Conservation (phyloP, 2,797 vertebrate genomes). For the Dermochelys coriacea region DNA sequence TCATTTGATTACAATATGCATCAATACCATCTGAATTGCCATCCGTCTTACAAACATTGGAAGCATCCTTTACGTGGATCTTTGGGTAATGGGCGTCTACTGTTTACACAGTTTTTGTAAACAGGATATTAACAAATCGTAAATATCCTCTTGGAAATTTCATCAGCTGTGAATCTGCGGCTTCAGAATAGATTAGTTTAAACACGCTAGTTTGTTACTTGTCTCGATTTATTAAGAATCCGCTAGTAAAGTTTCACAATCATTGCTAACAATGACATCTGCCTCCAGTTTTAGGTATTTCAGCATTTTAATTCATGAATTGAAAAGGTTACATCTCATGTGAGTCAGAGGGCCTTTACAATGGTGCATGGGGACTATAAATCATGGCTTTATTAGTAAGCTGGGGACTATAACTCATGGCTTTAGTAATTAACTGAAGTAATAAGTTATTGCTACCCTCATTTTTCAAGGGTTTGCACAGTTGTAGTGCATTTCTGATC, state of each 20-base stretch:
- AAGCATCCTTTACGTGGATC: neutral
- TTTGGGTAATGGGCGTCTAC: constrained; percentile 1
- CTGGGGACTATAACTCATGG: neutral
- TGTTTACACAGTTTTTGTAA: constrained; percentile 55
- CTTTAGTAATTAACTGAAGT: neutral
- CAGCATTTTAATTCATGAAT: neutral
- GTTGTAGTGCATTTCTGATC: neutral
- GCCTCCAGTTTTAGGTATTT: neutral
- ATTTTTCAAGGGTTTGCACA: neutral
- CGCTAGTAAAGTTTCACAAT: neutral
- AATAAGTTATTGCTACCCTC: neutral
- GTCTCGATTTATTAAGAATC: neutral
- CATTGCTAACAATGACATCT: neutral
- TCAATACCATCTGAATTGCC: neutral
- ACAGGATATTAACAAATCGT: constrained; percentile 65
- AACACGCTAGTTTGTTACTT: neutral
- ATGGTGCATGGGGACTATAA: neutral
- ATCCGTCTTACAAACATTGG: neutral
- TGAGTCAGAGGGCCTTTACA: neutral
- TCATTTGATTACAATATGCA: neutral
- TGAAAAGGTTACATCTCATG: neutral
- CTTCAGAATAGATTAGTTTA: neutral
- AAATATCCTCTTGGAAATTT: constrained; percentile 58
- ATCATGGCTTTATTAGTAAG: neutral
- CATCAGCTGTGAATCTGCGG: neutral